phyloP scores from a whole-genome alignment of 2,888 invertebrate species.

The Dendrolimus houi region DNA sequence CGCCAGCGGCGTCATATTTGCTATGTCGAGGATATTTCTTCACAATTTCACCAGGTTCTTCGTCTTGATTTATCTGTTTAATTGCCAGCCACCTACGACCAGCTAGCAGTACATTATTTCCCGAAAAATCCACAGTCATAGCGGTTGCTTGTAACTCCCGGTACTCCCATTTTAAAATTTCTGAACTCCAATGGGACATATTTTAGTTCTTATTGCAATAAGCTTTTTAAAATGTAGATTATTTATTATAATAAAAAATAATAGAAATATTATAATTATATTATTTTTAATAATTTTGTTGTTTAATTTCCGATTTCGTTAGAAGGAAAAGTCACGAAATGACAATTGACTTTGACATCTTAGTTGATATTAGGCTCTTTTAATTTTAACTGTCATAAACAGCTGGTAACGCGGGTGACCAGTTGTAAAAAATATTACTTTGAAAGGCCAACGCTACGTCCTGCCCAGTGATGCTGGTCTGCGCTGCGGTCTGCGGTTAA shows the following conservation, averaged over 20 bases:
- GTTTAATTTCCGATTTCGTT: too few species aligned
- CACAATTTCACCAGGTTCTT: slow-evolving; percentile 80
- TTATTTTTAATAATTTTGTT: too few species aligned
- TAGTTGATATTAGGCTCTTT: background rate
- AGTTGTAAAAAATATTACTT: too few species aligned
- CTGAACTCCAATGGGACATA: slow-evolving; percentile 72
- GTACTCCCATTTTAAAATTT: slow-evolving; percentile 81
- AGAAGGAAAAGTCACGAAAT: too few species aligned
- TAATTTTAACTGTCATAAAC: background rate
- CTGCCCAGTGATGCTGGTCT: too few species aligned
- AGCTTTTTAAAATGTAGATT: too few species aligned
- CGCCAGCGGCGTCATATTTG: slow-evolving; percentile 94
- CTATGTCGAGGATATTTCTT: slow-evolving; percentile 90
- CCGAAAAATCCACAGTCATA: slow-evolving; percentile 93
- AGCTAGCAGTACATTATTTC: slow-evolving; percentile 89
- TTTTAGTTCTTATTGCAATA: too few species aligned
- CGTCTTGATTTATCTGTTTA: slow-evolving; percentile 82
- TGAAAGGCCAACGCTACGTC: too few species aligned
- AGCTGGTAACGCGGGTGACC: background rate
- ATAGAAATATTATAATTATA: too few species aligned
- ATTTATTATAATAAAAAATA: too few species aligned
- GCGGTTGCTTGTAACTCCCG: slow-evolving; percentile 93
- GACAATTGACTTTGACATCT: too few species aligned
- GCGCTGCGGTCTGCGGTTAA: too few species aligned
- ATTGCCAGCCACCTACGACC: slow-evolving; percentile 89